A percentile compares a stretch with the other conserved stretches of the same genome.
These are phyloP conservation scores for Quadroppia sp. DNA, from an alignment of 2,888 invertebrate genomes.

Conservation along the genomic window DNA sequence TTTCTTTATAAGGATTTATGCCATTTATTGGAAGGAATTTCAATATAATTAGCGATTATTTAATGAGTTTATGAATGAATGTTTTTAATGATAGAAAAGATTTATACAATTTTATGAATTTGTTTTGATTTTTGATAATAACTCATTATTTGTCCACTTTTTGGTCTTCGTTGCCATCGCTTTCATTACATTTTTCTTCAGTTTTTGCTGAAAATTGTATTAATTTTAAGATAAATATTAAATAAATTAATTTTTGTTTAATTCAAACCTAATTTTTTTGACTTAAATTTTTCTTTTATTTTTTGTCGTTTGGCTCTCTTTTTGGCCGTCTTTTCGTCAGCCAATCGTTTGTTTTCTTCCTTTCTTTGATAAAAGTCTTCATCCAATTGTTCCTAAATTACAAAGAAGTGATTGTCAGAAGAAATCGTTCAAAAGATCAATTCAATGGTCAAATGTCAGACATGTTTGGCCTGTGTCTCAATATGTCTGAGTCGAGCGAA, in stretches of 20 bases:
- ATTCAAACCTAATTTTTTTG: slow-evolving; percentile 49
- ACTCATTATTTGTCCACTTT: not conserved
- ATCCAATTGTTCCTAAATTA: slow-evolving; percentile 69
- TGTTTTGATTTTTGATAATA: not conserved
- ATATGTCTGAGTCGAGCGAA: slow-evolving; percentile 92
- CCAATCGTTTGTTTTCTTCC: slow-evolving; percentile 65
- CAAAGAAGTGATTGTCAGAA: slow-evolving; percentile 46
- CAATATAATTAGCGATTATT: not conserved
- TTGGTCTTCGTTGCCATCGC: not conserved
- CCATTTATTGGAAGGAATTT: not conserved
- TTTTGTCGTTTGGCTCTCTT: slow-evolving; percentile 77
- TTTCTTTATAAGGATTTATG: slow-evolving; percentile 7
- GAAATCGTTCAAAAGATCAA: not conserved
- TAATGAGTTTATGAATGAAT: not conserved
- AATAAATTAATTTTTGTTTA: not conserved
- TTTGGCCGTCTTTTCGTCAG: slow-evolving; percentile 80
- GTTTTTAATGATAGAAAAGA: not conserved
- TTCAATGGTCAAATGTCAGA: slow-evolving; percentile 51
- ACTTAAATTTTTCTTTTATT: slow-evolving; percentile 59
- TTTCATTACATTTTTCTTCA: not conserved
- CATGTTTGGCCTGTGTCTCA: slow-evolving; percentile 79
- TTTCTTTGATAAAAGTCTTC: slow-evolving; percentile 74
- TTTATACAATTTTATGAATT: not conserved
- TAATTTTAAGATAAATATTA: not conserved
- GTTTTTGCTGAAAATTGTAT: not conserved